Evolutionary conservation across 2,888 invertebrate genomes (phyloP).

Genomic region (Meganola albula): DNA sequence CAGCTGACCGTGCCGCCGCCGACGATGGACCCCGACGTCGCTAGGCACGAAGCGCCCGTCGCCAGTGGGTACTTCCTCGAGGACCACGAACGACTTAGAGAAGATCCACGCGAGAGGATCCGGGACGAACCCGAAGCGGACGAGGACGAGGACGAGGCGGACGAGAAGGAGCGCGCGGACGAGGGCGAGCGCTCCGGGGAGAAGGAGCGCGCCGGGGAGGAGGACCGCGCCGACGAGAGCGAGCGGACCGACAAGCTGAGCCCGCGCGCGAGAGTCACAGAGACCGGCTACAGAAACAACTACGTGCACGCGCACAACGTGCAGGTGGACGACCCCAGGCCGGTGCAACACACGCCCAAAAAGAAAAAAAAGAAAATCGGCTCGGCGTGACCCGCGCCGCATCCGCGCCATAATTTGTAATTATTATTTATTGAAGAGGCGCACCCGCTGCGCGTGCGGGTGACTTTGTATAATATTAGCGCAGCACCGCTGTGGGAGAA

Average conservation of each 20-base stretch:
- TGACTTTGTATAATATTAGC: constrained; percentile 7
- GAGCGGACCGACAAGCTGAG: constrained; percentile 43
- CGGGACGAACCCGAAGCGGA: constrained; percentile 19
- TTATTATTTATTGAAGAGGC: constrained; percentile 52
- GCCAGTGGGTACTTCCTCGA: constrained; percentile 43
- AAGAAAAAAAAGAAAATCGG: constrained; percentile 29
- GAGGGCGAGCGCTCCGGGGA: constrained; percentile 32
- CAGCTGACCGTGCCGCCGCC: constrained; percentile 53
- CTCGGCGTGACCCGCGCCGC: constrained; percentile 27
- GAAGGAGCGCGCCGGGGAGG: constrained; percentile 32
- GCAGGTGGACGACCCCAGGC: constrained; percentile 49
- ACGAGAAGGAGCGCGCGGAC: constrained; percentile 26
- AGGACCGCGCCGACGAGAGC: constrained; percentile 28
- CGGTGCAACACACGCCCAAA: constrained; percentile 20
- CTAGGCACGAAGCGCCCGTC: constrained; percentile 42
- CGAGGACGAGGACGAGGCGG: constrained; percentile 20
- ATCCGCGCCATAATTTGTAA: constrained; percentile 55
- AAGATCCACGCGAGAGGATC: constrained; percentile 41
- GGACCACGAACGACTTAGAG: constrained; percentile 51
- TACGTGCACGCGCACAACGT: constrained; percentile 55
- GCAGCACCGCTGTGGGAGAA: no score
- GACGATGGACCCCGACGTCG: constrained; percentile 52
- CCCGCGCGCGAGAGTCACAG: constrained; percentile 52
- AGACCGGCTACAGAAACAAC: constrained; percentile 54
- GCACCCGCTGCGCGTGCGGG: constrained; percentile 3